phyloP scores from a whole-genome alignment of 2,888 invertebrate genomes.

The Gordius sp. region DNA sequence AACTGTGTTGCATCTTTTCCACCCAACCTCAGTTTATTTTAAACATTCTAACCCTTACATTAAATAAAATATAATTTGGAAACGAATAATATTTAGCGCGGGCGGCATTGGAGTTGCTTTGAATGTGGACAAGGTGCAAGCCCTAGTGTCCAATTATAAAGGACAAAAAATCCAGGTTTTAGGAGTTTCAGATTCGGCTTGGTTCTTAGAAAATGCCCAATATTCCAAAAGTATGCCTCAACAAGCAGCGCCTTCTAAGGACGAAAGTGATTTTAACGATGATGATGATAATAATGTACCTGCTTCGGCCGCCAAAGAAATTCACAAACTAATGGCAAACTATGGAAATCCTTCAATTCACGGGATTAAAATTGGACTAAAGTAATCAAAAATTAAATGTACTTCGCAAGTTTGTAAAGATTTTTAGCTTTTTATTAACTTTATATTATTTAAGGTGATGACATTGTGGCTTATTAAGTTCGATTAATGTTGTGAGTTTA shows the following conservation, averaged over 20 bases:
- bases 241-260: slow-evolving; percentile 24
- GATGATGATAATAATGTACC: background rate
- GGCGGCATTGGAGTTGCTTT: slow-evolving; percentile 77
- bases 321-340: too few relatives aligned
- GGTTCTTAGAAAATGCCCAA: slow-evolving; percentile 65
- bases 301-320: background rate
- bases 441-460: too few relatives aligned
- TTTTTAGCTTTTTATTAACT: too few relatives aligned
- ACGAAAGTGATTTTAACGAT: background rate
- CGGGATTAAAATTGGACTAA: slow-evolving; percentile 16
- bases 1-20: too few relatives aligned
- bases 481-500: too few relatives aligned
- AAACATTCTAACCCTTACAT: too few relatives aligned
- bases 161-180: slow-evolving; percentile 36
- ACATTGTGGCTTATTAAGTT: too few relatives aligned
- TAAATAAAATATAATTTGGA: too few relatives aligned
- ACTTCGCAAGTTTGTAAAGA: too few relatives aligned
- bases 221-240: slow-evolving; percentile 32
- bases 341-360: slow-evolving; percentile 17
- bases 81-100: slow-evolving; percentile 44
- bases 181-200: slow-evolving; percentile 68
- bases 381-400: slow-evolving; percentile 7
- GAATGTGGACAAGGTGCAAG: slow-evolving; percentile 53
- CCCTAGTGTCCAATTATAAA: slow-evolving; percentile 34
- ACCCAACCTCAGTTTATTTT: too few relatives aligned